Base-by-base conservation (phyloP, 2,888 invertebrate genomes). In the Exephanes ischioxanthus region DNA sequence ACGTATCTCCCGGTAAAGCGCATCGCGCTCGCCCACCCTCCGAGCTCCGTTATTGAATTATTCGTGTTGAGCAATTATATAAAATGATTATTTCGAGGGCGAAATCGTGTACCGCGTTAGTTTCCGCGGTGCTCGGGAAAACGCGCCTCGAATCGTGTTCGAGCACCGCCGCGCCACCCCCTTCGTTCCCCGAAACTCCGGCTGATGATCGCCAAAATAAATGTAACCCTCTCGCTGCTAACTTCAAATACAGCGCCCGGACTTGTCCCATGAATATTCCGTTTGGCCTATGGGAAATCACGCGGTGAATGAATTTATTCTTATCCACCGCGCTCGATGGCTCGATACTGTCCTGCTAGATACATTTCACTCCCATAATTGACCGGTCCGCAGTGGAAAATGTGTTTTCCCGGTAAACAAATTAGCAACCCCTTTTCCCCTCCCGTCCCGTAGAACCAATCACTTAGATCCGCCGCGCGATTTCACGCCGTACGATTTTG, bases 21-120 rank as follows among this genome's bases (percentile, higher is more conserved):
- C 83, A 78, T 48, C 85, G 80, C 63, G 79, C 33, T 63, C 80
- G 80, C 73, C 58, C 72, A 37, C 66, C 66, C 84, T 85, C 79
- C 84, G 76, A 68, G 26, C 9, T 3, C 83, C 68, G 83, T 90
- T 89, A 90, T 91, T 88, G 87, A 91, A 91, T 91, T 90, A 91
- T 90, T 89, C 86, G 87, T 66, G 66, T 72, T 58, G 82, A 71
- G 83, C 86, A 85, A 89, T 89, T 89, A 91, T 89, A 87, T 82
- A 77, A 84, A 80, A 87, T 87, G 88, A 86, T 87, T 84, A 84
- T 83, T 84, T 79, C 80, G 48, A 45, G 63, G 45, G 58, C 63
- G 78, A 78, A 86, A 83, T 55, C 58, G 45, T 48, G 37, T 71
- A 76, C 55, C 70, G 70, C 55, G 45, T 63, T 75, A 82, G 63